These are phyloP conservation scores for Macquaria ambigua DNA, from an alignment of 2,113 vertebrate genomes.

Conservation along the genomic window DNA sequence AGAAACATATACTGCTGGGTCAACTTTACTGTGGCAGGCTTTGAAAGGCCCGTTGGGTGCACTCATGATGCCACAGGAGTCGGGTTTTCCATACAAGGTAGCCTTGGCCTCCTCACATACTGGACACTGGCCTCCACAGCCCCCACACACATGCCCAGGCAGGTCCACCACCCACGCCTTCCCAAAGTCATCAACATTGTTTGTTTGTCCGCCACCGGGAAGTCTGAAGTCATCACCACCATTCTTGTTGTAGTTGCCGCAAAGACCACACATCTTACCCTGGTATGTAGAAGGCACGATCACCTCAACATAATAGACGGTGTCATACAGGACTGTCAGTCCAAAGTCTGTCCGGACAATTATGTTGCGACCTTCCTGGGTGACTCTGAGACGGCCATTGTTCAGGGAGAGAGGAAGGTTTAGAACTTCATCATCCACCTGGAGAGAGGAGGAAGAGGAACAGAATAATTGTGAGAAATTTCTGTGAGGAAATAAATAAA, in stretches of 20 bases:
- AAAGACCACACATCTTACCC: constrained; percentile 79
- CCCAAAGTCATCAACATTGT: constrained; percentile 60
- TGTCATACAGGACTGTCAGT: constrained; percentile 80
- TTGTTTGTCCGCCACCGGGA: constrained; percentile 51
- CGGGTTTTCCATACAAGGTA: neutral
- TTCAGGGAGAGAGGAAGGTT: constrained; percentile 74
- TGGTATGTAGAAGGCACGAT: constrained; percentile 75
- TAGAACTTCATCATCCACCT: constrained; percentile 78
- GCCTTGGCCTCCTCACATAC: constrained; percentile 46
- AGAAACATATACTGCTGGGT: constrained; percentile 67
- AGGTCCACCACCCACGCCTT: constrained; percentile 74
- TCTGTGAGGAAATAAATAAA: neutral
- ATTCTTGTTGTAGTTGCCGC: constrained; percentile 81
- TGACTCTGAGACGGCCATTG: constrained; percentile 64
- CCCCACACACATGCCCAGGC: constrained; percentile 51
- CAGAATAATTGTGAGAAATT: neutral
- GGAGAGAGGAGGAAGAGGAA: neutral
- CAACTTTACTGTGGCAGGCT: constrained; percentile 74
- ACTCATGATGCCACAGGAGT: constrained; percentile 80
- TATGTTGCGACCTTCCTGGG: constrained; percentile 75
- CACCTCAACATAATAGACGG: constrained; percentile 71
- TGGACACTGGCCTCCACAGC: constrained; percentile 62
- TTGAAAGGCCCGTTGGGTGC: constrained; percentile 74
- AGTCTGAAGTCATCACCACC: constrained; percentile 74
- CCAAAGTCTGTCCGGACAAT: constrained; percentile 77